These are phyloP conservation scores for Phyllotis vaccarum DNA, from an alignment of 2,797 vertebrate species.

Conservation along the genomic window DNA sequence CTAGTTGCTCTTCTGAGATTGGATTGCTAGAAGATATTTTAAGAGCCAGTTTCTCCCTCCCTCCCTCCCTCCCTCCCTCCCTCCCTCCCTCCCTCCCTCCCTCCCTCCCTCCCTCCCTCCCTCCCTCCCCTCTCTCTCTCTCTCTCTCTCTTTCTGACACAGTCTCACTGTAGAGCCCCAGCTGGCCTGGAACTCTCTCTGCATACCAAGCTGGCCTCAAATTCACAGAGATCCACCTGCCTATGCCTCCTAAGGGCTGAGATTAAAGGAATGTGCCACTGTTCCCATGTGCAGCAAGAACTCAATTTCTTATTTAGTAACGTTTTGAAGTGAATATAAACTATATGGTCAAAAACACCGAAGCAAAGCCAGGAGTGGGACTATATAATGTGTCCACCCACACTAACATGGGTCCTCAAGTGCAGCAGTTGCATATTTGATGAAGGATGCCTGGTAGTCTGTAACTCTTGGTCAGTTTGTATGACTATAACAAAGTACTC, in stretches of 20 bases:
- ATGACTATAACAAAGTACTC: neutral
- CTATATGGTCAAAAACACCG: conserved; percentile 18
- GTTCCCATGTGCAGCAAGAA: neutral
- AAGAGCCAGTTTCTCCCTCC: neutral
- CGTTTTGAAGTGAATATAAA: conserved; percentile 48
- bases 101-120: fast-evolving
- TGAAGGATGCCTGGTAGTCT: neutral
- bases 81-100: fast-evolving
- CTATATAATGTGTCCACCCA: neutral
- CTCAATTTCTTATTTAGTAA: neutral
- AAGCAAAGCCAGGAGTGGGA: neutral
- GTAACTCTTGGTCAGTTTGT: neutral
- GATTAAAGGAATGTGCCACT: neutral
- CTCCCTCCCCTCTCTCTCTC: fast-evolving
- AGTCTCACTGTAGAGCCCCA: neutral
- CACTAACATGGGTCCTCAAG: neutral
- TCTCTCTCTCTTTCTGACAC: fast-evolving
- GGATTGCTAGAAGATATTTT: neutral
- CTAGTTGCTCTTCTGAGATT: conserved; percentile 34
- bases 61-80: too few relatives aligned
- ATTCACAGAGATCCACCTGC: too few relatives aligned
- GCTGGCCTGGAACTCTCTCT: neutral
- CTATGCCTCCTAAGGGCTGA: neutral
- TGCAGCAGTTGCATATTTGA: neutral
- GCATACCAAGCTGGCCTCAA: neutral